phyloP scores from a whole-genome alignment of 2,113 vertebrate species.

The Mugil cephalus region DNA sequence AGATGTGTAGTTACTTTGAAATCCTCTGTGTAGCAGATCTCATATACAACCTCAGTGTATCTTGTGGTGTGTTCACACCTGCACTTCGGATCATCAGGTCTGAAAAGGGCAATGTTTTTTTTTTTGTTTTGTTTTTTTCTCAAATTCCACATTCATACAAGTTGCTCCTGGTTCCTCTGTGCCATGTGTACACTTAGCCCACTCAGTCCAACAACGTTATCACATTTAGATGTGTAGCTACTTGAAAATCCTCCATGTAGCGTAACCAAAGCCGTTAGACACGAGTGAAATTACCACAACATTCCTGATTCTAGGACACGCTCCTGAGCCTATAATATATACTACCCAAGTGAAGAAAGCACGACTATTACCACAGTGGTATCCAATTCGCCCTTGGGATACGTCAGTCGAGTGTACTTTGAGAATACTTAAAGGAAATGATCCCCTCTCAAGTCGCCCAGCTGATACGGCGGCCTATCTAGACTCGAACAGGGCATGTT shows the following conservation, averaged over 20 bases:
- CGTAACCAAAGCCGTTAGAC: constrained; percentile 7
- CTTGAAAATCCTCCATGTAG: not conserved
- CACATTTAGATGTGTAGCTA: not conserved
- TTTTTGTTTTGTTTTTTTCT: too few species aligned
- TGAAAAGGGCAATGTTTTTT: too few species aligned
- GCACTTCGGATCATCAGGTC: too few species aligned
- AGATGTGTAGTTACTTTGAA: too few species aligned
- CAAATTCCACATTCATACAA: too few species aligned
- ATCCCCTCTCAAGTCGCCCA: constrained; percentile 36
- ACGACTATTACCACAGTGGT: constrained; percentile 29
- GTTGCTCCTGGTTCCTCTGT: too few species aligned
- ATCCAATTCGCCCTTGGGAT: constrained; percentile 62
- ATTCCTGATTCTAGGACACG: constrained; percentile 12
- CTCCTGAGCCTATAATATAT: constrained; percentile 44
- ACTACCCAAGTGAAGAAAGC: constrained; percentile 26
- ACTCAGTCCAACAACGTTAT: not conserved
- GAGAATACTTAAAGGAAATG: constrained; percentile 58
- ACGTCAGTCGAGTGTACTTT: constrained; percentile 43
- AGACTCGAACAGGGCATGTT: constrained; percentile 49
- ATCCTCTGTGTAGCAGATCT: too few species aligned
- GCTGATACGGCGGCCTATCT: constrained; percentile 43
- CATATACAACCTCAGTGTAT: too few species aligned
- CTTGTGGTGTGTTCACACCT: too few species aligned
- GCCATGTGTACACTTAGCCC: not conserved
- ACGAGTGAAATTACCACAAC: constrained; percentile 22